A percentile compares a stretch with the other conserved stretches of the same genome.
These are phyloP conservation scores for Ethmia dodecea DNA, from an alignment of 2,888 invertebrate species.

Conservation along the genomic window DNA sequence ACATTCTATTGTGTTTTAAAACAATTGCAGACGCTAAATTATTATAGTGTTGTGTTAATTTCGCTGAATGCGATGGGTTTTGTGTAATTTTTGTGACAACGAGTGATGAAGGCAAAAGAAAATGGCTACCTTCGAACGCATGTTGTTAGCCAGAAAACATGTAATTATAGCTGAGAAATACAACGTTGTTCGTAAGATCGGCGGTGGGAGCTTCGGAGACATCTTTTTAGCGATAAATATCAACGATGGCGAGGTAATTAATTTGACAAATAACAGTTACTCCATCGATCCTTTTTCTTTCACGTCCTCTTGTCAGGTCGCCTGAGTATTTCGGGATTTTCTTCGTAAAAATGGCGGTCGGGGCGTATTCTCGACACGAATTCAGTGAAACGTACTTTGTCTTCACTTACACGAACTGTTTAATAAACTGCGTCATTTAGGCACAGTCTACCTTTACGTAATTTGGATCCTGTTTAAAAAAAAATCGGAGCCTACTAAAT, in stretches of 20 bases:
- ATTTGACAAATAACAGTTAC: conserved; percentile 22
- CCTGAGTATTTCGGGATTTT: conserved; percentile 52
- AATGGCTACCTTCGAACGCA: conserved; percentile 71
- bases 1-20: conserved; percentile 48
- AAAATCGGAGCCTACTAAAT: too few species aligned
- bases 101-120: conserved; percentile 69
- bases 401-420: neutral
- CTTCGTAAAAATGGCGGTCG: conserved; percentile 58
- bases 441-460: conserved; percentile 15
- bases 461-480: conserved; percentile 9
- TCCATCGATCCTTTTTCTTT: conserved; percentile 22
- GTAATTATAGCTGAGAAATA: conserved; percentile 89
- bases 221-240: conserved; percentile 97
- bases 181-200: conserved; percentile 96
- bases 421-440: neutral
- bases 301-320: conserved; percentile 36
- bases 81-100: conserved; percentile 59
- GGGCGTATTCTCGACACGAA: conserved; percentile 41
- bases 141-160: conserved; percentile 61
- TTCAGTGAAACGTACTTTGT: too few species aligned
- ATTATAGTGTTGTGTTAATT: conserved; percentile 51
- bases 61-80: conserved; percentile 55
- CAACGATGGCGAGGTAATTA: conserved; percentile 90
- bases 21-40: conserved; percentile 46
- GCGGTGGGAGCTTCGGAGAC: conserved; percentile 99